These are phyloP conservation scores for Alligator sinensis DNA, from an alignment of 2,113 vertebrate genomes.

Conservation along the genomic window DNA sequence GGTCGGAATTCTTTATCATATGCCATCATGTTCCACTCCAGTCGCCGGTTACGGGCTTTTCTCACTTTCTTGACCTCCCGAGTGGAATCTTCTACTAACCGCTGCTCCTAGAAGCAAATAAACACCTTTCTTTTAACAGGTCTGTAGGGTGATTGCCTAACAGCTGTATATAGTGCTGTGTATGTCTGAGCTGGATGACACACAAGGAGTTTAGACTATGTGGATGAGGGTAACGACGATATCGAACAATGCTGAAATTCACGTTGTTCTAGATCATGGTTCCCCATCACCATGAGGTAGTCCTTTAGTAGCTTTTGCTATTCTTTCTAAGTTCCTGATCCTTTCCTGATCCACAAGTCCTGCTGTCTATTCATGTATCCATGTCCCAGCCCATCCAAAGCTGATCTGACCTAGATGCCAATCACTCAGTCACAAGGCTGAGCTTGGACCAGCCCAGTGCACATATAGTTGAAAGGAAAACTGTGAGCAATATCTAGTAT, in stretches of 20 bases:
- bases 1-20: conserved; percentile 95
- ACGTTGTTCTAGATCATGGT: not conserved
- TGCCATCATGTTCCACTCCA: conserved; percentile 95
- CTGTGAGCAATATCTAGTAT: not conserved
- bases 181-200: not conserved
- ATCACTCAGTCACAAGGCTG: not conserved
- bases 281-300: not conserved
- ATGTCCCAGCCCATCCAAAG: not conserved
- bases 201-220: not conserved
- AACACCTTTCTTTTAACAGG: not conserved
- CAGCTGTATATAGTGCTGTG: not conserved
- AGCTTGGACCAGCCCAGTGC: not conserved
- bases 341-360: not conserved
- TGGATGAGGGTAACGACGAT: not conserved
- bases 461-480: not conserved
- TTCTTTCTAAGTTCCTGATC: not conserved
- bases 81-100: conserved; percentile 88
- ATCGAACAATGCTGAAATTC: not conserved
- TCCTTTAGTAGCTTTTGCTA: too few relatives aligned
- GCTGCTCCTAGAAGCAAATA: conserved; percentile 84
- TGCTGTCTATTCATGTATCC: not conserved
- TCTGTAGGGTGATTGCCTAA: not conserved
- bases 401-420: not conserved
- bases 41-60: conserved; percentile 91
- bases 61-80: conserved; percentile 94